Evolutionary conservation across 2,888 invertebrate genomes (phyloP).

Genomic region (Poecilus cupreus): DNA sequence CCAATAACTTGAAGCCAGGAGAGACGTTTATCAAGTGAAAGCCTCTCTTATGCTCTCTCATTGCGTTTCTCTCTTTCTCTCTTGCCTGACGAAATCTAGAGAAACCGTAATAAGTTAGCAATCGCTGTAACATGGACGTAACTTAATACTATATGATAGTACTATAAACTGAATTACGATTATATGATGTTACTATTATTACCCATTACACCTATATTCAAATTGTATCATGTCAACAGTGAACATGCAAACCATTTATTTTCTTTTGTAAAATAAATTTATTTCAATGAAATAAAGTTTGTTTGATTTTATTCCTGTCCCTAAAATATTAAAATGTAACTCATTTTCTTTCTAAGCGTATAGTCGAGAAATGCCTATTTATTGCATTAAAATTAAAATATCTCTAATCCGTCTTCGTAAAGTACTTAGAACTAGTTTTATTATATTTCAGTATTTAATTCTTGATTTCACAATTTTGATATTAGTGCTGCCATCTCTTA

Average conservation of each 20-base stretch:
- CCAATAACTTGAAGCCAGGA: not conserved
- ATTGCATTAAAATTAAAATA: too few relatives aligned
- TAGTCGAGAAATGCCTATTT: too few relatives aligned
- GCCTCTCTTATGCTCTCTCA: not conserved
- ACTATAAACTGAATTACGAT: slow-evolving; percentile 44
- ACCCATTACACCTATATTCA: slow-evolving; percentile 34
- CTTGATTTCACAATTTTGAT: too few relatives aligned
- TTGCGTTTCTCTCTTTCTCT: not conserved
- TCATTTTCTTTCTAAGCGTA: too few relatives aligned
- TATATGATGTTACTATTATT: slow-evolving; percentile 41
- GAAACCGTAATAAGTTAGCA: not conserved
- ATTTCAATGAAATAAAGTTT: slow-evolving; percentile 35
- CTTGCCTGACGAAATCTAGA: not conserved
- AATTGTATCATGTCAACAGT: slow-evolving; percentile 46
- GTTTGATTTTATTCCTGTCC: not conserved
- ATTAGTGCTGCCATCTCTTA: too few relatives aligned
- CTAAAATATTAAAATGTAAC: too few relatives aligned
- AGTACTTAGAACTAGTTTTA: too few relatives aligned
- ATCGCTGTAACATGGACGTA: slow-evolving; percentile 53
- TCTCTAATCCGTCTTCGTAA: too few relatives aligned
- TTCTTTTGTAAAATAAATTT: slow-evolving; percentile 57
- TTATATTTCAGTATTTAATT: too few relatives aligned
- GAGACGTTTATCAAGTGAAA: not conserved
- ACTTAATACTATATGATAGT: slow-evolving; percentile 41
- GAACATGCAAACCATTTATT: slow-evolving; percentile 36